phyloP scores from a whole-genome alignment of 2,888 invertebrate species.

The Monoplex corrugatus region DNA sequence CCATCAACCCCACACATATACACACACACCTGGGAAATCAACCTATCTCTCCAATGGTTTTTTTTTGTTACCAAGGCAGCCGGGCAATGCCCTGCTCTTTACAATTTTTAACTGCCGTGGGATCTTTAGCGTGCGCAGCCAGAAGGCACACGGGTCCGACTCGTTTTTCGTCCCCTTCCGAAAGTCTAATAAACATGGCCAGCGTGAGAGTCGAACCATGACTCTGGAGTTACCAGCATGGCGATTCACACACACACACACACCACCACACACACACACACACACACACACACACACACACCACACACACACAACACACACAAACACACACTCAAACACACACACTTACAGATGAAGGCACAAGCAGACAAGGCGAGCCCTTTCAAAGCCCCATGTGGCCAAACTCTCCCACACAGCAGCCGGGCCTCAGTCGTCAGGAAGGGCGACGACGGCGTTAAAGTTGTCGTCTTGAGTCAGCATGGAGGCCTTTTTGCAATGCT shows the following conservation, averaged over 20 bases:
- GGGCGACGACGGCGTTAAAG: slow-evolving; percentile 5
- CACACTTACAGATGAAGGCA: neutral
- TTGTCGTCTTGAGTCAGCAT: neutral
- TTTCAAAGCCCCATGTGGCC: too few relatives aligned
- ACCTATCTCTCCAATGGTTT: too few relatives aligned
- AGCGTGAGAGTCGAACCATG: too few relatives aligned
- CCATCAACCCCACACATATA: too few relatives aligned
- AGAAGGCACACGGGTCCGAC: neutral
- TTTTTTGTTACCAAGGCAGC: too few relatives aligned
- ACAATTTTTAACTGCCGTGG: too few relatives aligned
- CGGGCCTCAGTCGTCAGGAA: slow-evolving; percentile 26
- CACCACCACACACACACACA: neutral
- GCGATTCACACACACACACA: neutral
- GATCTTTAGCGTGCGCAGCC: neutral
- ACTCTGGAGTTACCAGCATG: too few relatives aligned
- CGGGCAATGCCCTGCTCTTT: too few relatives aligned
- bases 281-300: neutral
- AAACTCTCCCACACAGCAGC: neutral
- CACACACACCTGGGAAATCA: too few relatives aligned
- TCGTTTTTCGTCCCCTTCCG: neutral
- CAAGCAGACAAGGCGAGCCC: neutral
- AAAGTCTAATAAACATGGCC: too few relatives aligned
- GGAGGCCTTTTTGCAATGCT: slow-evolving; percentile 44
- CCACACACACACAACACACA: neutral
- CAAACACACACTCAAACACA: neutral